These are phyloP conservation scores for Spodoptera exigua DNA, from an alignment of 2,888 invertebrate genomes.

Conservation along the genomic window DNA sequence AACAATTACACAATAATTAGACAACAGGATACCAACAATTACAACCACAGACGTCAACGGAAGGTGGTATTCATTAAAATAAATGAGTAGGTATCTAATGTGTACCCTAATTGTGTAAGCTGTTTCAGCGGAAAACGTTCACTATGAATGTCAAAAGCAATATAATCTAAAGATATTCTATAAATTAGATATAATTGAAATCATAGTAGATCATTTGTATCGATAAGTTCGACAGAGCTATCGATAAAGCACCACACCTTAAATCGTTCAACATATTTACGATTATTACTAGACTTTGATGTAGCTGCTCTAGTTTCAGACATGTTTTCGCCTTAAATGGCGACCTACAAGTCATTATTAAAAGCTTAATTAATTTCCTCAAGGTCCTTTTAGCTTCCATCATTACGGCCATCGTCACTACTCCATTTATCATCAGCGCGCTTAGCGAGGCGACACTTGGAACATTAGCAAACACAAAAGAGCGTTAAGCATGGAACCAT, in stretches of 20 bases:
- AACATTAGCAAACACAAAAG: slow-evolving; percentile 24
- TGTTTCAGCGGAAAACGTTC: slow-evolving; percentile 29
- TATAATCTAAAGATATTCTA: slow-evolving; percentile 28
- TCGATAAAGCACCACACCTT: slow-evolving; percentile 46
- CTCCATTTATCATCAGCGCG: slow-evolving; percentile 27
- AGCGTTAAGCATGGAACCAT: slow-evolving; percentile 17
- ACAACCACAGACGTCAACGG: slow-evolving; percentile 59
- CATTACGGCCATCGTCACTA: slow-evolving; percentile 24
- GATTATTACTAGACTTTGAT: slow-evolving; percentile 30
- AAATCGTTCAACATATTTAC: slow-evolving; percentile 49
- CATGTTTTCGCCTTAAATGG: slow-evolving; percentile 29
- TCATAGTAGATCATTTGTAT: slow-evolving; percentile 37
- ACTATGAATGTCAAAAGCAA: slow-evolving; percentile 11
- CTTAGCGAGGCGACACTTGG: slow-evolving; percentile 10
- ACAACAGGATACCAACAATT: slow-evolving; percentile 62
- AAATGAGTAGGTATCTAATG: slow-evolving; percentile 39
- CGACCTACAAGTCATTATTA: slow-evolving; percentile 16
- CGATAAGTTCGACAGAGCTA: slow-evolving; percentile 38
- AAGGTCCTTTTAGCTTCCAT: slow-evolving; percentile 26
- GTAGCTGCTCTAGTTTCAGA: slow-evolving; percentile 29
- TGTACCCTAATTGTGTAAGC: slow-evolving; percentile 33
- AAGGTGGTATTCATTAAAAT: slow-evolving; percentile 53
- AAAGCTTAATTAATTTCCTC: slow-evolving; percentile 28
- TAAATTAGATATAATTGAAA: slow-evolving; percentile 34
- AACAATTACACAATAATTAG: slow-evolving; percentile 52